Evolutionary conservation across 2,888 invertebrate genomes (phyloP).

Genomic region (Anticlea derivata): DNA sequence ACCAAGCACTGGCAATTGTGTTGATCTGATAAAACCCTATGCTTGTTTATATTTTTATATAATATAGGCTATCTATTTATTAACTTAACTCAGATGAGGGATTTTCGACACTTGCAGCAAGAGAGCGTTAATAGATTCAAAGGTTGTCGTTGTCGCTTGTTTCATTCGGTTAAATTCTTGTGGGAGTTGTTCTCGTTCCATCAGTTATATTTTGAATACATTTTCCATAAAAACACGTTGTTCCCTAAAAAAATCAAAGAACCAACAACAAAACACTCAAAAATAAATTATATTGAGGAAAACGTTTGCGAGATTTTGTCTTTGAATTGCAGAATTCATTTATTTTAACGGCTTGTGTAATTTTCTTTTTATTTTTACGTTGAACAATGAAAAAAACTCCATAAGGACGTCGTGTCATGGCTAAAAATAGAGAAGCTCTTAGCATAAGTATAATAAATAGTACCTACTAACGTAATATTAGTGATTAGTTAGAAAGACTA

Average conservation of each 20-base stretch:
- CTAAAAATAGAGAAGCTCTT: conserved; percentile 13
- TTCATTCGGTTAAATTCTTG: too few relatives aligned
- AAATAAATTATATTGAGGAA: conserved; percentile 34
- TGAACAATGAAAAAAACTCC: conserved; percentile 35
- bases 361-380: conserved; percentile 39
- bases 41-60: too few relatives aligned
- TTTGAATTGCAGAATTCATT: conserved; percentile 35
- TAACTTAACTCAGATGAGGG: too few relatives aligned
- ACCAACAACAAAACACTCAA: conserved; percentile 18
- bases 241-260: conserved; percentile 22
- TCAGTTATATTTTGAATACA: conserved; percentile 1
- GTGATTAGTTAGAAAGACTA: too few relatives aligned
- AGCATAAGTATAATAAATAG: too few relatives aligned
- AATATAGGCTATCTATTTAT: too few relatives aligned
- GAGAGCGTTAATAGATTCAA: too few relatives aligned
- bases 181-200: background rate
- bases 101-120: too few relatives aligned
- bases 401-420: conserved; percentile 34
- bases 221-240: conserved; percentile 1
- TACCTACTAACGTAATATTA: too few relatives aligned
- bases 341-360: conserved; percentile 36
- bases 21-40: conserved; percentile 3
- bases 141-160: too few relatives aligned
- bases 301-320: conserved; percentile 28
- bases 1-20: background rate